These are phyloP conservation scores for Tolmerus cingulatus DNA, from an alignment of 2,888 invertebrate genomes.

Conservation along the genomic window DNA sequence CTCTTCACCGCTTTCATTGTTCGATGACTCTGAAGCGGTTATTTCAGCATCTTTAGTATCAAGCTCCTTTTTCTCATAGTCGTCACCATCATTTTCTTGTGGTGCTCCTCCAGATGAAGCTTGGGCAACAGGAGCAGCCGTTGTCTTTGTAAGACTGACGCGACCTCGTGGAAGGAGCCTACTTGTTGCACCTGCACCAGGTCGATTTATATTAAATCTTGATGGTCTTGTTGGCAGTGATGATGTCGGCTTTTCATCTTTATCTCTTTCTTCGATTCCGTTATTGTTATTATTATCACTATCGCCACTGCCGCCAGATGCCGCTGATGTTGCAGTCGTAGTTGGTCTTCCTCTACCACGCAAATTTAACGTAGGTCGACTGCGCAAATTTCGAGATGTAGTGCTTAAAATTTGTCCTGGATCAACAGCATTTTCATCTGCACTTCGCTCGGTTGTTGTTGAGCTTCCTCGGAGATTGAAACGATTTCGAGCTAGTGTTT, in stretches of 20 bases:
- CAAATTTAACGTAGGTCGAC: constrained; percentile 58
- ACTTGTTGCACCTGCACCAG: constrained; percentile 52
- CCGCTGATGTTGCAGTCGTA: constrained; percentile 55
- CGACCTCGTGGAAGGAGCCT: constrained; percentile 59
- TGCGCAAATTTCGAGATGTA: constrained; percentile 56
- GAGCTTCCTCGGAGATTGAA: constrained; percentile 61
- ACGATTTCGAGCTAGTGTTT: constrained; percentile 60
- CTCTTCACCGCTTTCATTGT: constrained; percentile 15
- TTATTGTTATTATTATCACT: constrained; percentile 47
- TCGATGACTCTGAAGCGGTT: constrained; percentile 7
- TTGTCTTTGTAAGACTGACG: constrained; percentile 51
- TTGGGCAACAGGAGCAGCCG: constrained; percentile 52
- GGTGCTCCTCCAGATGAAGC: not conserved
- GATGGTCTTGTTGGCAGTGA: constrained; percentile 56
- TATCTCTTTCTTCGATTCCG: constrained; percentile 50
- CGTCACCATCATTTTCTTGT: constrained; percentile 38
- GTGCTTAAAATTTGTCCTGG: constrained; percentile 53
- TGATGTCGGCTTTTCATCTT: constrained; percentile 54
- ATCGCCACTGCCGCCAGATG: constrained; percentile 2
- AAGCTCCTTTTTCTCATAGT: constrained; percentile 27
- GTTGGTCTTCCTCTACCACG: constrained; percentile 60
- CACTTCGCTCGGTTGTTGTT: constrained; percentile 55
- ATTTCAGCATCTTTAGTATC: constrained; percentile 49
- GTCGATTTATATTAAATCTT: constrained; percentile 60
- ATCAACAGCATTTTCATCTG: constrained; percentile 53